Evolutionary conservation across 1,140 invertebrate species (phyloP), one percentile per base, ranked within the genome.

Genomic region (Frieseomelitta varia): DNA sequence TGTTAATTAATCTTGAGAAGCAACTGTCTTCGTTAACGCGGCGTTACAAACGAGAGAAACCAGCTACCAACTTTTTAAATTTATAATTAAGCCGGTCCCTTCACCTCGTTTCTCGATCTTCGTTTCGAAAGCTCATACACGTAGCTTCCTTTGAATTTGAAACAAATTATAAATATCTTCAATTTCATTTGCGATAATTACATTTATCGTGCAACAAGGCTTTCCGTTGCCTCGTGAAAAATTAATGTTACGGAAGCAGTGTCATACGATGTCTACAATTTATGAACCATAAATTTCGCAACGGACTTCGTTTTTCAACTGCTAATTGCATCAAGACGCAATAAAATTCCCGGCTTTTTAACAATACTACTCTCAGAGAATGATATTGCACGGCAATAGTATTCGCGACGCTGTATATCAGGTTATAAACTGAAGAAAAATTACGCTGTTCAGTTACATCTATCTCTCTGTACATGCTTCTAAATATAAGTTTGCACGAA

Each of bases 1-100:
- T 51, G 68, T 79, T 87, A 87, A 87, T 87, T 87, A 87, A 76
- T 85, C 77, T 80, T 53, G 47, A 76, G 77, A 51, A 84, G 77
- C 72, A 67, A 81, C 82, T 56, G 77, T 85, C 68, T 84, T 63
- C 72, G 72, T 85, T 71, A 80, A 85, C 73, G 73, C 65, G 63
- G 47, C 61, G 73, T 77, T 55, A 55, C 80, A 74, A 77, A 56
- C 55, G 75, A 69, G 75, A 69, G 67, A 63, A 61, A 39, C 63
- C 39, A 21, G 56, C 21, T 53, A 15, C 17, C 76, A 79, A 79
- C 75, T 84, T 84, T 84, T 84, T 72, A 19, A 79, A 79, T 84
- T 84, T 78, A 68, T 71, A 79, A 84, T 79, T 79, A 79, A 67
- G 67, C 65, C 17, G 55, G 75, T 61, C 55, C 55, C n/a, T 58